phyloP scores from a whole-genome alignment of 2,113 vertebrate species.

The Gymnobelideus leadbeateri region DNA sequence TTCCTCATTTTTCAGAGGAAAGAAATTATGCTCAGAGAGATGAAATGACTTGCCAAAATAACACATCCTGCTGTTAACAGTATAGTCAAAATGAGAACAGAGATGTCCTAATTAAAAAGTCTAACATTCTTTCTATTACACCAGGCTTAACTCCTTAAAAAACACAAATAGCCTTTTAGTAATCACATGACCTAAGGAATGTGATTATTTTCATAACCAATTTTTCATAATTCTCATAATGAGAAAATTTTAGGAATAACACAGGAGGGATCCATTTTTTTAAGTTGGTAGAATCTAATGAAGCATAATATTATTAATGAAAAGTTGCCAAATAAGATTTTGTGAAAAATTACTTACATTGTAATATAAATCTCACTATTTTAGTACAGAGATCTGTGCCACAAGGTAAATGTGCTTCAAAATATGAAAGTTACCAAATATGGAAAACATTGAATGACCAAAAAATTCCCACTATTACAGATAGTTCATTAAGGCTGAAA shows the following conservation, averaged over 20 bases:
- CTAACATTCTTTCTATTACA: background rate
- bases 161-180: background rate
- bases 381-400: background rate
- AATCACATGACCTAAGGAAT: background rate
- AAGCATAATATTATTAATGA: background rate
- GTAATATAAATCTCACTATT: background rate
- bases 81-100: background rate
- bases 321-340: background rate
- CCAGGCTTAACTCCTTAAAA: background rate
- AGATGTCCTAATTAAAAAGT: background rate
- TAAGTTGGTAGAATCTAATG: background rate
- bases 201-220: too few relatives aligned
- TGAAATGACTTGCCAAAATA: background rate
- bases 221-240: background rate
- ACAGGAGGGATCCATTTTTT: background rate
- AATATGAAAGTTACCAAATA: background rate
- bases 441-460: background rate
- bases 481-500: background rate
- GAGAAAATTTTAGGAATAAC: background rate
- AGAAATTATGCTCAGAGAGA: background rate
- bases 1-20: background rate
- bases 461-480: background rate
- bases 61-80: background rate
- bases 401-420: background rate
- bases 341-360: background rate